Evolutionary conservation across 2,113 vertebrate species (phyloP), one percentile per base, ranked within the genome.

Genomic region (Poeciliopsis occidentalis): DNA sequence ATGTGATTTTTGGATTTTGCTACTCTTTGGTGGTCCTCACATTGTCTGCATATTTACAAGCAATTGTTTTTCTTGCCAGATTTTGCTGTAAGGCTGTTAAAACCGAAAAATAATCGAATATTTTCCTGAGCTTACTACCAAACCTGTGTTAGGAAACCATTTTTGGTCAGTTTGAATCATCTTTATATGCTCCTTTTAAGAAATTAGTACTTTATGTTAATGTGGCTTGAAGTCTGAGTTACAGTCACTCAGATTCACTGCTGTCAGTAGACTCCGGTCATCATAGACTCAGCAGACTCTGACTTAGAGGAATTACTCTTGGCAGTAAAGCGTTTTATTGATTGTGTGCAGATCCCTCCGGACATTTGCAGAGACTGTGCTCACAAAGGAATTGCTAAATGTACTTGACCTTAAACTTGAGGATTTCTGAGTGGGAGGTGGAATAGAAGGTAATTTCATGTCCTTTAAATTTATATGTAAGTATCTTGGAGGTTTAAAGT

Each of bases 211-310:
- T 51, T 61, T 71, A 12, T 39, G 60, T 41, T 39, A 39, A 13
- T 71, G 19, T 71, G n/a, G 51, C 69, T 29, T 29, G 1, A 37
- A 61, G 34, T 62, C 26, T 41, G 57, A 3, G 57, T 71, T 71
- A 30, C 34, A 17, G 29, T 69, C 54, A 29, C 31, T 57, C 47
- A 57, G 29, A 57, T 57, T 4, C 47, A 34, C 44, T 17, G 22
- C 67, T 69, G 44, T 32, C 29, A 57, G 67, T 30, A 69, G 47
- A 15, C 51, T 57, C 44, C 24, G 29, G 67, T 30, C 10, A 69
- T 32, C 64, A 67, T 67, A 67, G 64, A 67, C 64, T 67, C 57
- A 61, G 54, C 57, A 71, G 34, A 60, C 69, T 61, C 32, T 32
- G 47, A 61, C 34, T 71, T 61, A 29, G 69, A 61, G 34, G 69